phyloP scores from a whole-genome alignment of 2,113 vertebrate genomes.

The Tringa solitaria region DNA sequence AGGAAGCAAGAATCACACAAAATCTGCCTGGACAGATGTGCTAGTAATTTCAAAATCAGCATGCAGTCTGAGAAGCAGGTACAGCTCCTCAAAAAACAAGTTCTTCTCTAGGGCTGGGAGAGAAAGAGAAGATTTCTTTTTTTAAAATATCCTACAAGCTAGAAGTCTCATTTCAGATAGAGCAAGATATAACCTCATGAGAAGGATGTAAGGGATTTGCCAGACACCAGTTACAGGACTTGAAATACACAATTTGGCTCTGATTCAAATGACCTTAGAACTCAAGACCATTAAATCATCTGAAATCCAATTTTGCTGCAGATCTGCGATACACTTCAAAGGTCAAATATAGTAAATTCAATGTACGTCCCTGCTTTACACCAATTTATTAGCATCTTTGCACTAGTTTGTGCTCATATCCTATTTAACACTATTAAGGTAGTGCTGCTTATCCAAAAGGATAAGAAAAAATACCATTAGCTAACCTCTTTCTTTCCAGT shows the following conservation, averaged over 20 bases:
- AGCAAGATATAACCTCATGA: neutral
- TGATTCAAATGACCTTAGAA: neutral
- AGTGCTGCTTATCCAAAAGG: neutral
- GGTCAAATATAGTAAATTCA: neutral
- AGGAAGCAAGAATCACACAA: neutral
- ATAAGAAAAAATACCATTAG: neutral
- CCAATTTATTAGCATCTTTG: neutral
- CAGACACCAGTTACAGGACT: neutral
- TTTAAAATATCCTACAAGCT: neutral
- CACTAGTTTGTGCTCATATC: neutral
- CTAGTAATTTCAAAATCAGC: neutral
- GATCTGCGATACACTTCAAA: neutral
- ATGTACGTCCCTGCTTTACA: neutral
- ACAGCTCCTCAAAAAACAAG: neutral
- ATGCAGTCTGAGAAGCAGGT: neutral
- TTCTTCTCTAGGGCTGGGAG: neutral
- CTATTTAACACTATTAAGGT: neutral
- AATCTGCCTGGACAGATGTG: neutral
- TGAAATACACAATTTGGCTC: neutral
- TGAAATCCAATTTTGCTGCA: neutral
- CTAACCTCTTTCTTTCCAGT: neutral
- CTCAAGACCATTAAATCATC: neutral
- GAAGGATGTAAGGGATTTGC: neutral
- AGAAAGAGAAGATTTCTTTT: neutral
- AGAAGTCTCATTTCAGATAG: neutral